Conservation (phyloP, 2,113 vertebrate species). For the Oreocharis arfaki region DNA sequence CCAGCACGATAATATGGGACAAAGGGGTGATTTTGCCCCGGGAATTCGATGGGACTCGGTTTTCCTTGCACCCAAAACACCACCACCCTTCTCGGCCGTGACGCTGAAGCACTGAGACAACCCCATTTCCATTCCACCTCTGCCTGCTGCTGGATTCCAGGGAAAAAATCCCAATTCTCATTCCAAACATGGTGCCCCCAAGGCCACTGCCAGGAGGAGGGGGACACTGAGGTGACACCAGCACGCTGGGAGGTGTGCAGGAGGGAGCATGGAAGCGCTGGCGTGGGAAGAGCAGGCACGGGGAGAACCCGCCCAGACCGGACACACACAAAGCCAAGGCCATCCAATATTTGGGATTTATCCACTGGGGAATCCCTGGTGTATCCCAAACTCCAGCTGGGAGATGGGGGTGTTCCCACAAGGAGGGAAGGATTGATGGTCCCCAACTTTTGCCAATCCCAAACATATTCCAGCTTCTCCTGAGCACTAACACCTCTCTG, state of each 20-base stretch:
- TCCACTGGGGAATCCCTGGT: not conserved
- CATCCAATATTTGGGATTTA: accelerated
- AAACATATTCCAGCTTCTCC: not conserved
- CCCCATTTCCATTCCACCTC: not conserved
- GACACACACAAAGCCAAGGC: not conserved
- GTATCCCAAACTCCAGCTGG: not conserved
- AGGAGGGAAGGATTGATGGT: accelerated
- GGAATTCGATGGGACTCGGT: not conserved
- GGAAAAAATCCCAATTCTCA: not conserved
- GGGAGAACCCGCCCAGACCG: not conserved
- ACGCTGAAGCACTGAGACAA: not conserved
- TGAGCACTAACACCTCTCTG: not conserved
- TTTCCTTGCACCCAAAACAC: not conserved
- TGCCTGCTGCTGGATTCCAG: not conserved
- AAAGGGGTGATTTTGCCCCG: not conserved
- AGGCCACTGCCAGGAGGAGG: not conserved
- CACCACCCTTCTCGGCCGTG: accelerated
- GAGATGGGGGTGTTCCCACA: accelerated
- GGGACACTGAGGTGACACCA: not conserved
- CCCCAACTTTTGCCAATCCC: not conserved
- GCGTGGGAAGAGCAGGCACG: accelerated
- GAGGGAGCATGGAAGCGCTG: not conserved
- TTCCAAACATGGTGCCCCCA: accelerated
- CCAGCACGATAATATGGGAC: not conserved
- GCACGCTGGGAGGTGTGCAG: not conserved